Evolutionary conservation across 2,113 vertebrate species (phyloP).

Genomic region (Silurus meridionalis): DNA sequence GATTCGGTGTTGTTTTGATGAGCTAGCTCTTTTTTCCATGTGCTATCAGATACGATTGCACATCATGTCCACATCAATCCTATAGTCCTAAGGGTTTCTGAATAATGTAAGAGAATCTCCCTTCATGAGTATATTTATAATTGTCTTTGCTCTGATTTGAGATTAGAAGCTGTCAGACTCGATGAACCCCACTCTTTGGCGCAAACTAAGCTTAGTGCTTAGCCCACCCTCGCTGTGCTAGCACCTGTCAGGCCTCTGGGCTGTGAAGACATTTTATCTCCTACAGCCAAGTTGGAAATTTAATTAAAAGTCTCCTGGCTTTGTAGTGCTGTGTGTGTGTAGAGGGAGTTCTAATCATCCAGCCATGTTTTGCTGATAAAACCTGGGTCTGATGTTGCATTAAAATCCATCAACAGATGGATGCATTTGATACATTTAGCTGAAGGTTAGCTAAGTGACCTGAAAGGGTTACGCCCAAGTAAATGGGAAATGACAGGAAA

Average conservation of each 20-base stretch:
- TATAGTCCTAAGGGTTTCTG: conserved; percentile 21
- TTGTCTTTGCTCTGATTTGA: conserved; percentile 65
- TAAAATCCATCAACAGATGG: conserved; percentile 23
- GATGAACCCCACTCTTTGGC: conserved; percentile 63
- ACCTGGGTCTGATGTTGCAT: conserved; percentile 27
- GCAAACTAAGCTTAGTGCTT: conserved; percentile 54
- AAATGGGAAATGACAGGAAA: neutral
- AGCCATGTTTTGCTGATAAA: conserved; percentile 27
- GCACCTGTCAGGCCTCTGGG: conserved; percentile 61
- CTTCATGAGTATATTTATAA: conserved; percentile 60
- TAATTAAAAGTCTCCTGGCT: conserved; percentile 67
- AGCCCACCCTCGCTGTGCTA: conserved; percentile 52
- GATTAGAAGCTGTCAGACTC: conserved; percentile 64
- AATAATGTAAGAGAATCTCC: conserved; percentile 23
- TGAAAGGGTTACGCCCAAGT: neutral
- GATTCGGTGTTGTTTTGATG: conserved; percentile 42
- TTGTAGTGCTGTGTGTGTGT: conserved; percentile 24
- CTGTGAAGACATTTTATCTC: conserved; percentile 66
- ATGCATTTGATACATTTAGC: conserved; percentile 3
- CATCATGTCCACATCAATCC: conserved; percentile 33
- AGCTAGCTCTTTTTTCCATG: conserved; percentile 36
- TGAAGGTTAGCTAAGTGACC: neutral
- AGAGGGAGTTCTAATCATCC: neutral
- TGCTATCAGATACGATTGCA: conserved; percentile 16
- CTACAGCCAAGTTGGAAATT: conserved; percentile 58